These are phyloP conservation scores for Cantharis lateralis DNA, from an alignment of 2,888 invertebrate genomes.

Conservation along the genomic window DNA sequence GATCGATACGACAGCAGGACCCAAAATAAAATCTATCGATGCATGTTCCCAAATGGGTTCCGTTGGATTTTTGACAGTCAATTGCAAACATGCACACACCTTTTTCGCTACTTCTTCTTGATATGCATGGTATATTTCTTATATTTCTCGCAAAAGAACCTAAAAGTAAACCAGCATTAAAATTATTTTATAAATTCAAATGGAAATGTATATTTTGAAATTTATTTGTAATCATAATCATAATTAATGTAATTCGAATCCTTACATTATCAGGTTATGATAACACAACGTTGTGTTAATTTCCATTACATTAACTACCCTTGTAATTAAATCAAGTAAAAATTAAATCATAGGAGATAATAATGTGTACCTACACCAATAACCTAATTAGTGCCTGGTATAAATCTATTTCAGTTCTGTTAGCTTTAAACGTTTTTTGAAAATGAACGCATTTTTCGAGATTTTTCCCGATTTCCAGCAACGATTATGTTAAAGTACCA, in stretches of 20 bases:
- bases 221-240: too few species aligned
- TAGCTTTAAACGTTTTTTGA: not conserved
- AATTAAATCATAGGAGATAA: not conserved
- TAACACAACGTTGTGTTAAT: too few species aligned
- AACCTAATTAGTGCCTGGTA: too few species aligned
- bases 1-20: conserved; percentile 83
- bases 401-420: not conserved
- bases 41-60: conserved; percentile 89
- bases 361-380: too few species aligned
- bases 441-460: not conserved
- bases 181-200: too few species aligned
- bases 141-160: conserved; percentile 85
- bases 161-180: conserved; percentile 55
- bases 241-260: too few species aligned
- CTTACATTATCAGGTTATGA: too few species aligned
- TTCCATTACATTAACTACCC: too few species aligned
- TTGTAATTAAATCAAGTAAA: not conserved
- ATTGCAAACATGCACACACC: conserved; percentile 95
- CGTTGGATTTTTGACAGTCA: conserved; percentile 88
- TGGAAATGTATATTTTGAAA: too few species aligned
- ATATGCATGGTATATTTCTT: conserved; percentile 85
- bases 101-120: conserved; percentile 75
- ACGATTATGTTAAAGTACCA: not conserved
- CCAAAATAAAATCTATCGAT: conserved; percentile 94
- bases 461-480: not conserved